A percentile compares a stretch with the other conserved stretches of the same genome.
phyloP scores from a whole-genome alignment of 2,888 invertebrate species.

The Harmothoe impar region DNA sequence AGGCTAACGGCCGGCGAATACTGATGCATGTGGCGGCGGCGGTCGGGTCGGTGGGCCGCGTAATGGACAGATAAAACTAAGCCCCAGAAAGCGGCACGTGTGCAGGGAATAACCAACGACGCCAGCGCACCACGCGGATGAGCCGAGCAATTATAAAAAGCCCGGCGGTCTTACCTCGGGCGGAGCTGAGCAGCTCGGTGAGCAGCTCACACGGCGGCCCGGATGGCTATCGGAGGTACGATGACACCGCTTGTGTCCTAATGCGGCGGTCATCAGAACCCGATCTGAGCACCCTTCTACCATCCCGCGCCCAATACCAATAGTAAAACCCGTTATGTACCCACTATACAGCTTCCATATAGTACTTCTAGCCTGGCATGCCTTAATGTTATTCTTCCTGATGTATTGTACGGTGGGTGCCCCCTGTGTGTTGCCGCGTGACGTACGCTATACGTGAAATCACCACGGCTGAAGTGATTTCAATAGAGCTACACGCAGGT shows the following conservation, averaged over 20 bases:
- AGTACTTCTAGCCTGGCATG: too few relatives aligned
- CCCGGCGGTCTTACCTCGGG: neutral
- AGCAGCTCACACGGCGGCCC: neutral
- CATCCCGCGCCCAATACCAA: too few relatives aligned
- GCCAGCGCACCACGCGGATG: slow-evolving; percentile 8
- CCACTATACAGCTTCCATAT: too few relatives aligned
- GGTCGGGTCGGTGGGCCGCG: neutral
- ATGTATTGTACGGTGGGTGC: neutral
- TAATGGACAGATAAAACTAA: slow-evolving; percentile 55
- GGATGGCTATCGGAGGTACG: neutral
- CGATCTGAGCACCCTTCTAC: neutral
- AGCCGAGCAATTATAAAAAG: slow-evolving; percentile 43
- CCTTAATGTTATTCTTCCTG: neutral
- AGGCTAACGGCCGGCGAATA: neutral
- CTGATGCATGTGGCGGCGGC: slow-evolving; percentile 11
- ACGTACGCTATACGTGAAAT: neutral
- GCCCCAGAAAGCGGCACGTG: slow-evolving; percentile 46
- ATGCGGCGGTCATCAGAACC: neutral
- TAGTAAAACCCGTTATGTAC: too few relatives aligned
- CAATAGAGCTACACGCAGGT: neutral
- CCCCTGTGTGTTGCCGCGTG: neutral
- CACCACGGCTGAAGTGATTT: neutral
- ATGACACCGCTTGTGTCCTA: slow-evolving; percentile 33
- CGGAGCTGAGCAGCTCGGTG: neutral
- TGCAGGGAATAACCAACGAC: slow-evolving; percentile 42